Evolutionary conservation across 2,113 vertebrate genomes (phyloP), one percentile per base, ranked within the genome.

Genomic region (Strigops habroptila): DNA sequence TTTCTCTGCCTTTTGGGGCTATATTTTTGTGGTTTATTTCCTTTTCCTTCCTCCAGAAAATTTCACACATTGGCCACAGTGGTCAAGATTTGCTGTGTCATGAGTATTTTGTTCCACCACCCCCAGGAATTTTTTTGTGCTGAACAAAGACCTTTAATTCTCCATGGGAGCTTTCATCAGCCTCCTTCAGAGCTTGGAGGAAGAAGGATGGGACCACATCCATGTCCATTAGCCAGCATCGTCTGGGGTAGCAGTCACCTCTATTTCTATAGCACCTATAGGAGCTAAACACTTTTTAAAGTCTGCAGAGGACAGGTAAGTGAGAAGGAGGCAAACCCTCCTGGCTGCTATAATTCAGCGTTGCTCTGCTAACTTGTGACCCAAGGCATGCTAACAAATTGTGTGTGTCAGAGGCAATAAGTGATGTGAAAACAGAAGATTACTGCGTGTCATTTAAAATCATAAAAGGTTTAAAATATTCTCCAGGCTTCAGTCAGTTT

Each of bases 341-440:
- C 37, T 4, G 4, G 27, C 24, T 1, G 1, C 55, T 44, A 30
- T 41, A 91, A 87, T 39, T 85, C 83, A 69, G 18, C 4, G 1
- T 48, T 68, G 48, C 39, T 69, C 90, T 33, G 14, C 44, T 91
- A 79, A 33, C 63, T 74, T 48, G 25, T 39, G 71, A 77, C 76
- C 73, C 68, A 57, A 69, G 57, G 64, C 73, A 17, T 2, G 49
- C 35, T 44, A 69, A 77, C 33, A 82, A 91, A 77, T 67, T 33
- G 41, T 76, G 49, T 60, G 70, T 93, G 85, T 94, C 91, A 77
- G 75, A 91, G 55, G 71, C 78, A 85, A 27, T 80, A 80, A 93
- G 60, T 10, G 71, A 82, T 80, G 59, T 80, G 90, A 94, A 82
- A 85, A 77, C 14, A 52, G 60, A 49, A 69, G 75, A 85, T 83